Percentiles rank a stretch among this genome's conserved stretches.
Conservation (phyloP, 2,113 vertebrate species). For the Hypomesus transpacificus region DNA sequence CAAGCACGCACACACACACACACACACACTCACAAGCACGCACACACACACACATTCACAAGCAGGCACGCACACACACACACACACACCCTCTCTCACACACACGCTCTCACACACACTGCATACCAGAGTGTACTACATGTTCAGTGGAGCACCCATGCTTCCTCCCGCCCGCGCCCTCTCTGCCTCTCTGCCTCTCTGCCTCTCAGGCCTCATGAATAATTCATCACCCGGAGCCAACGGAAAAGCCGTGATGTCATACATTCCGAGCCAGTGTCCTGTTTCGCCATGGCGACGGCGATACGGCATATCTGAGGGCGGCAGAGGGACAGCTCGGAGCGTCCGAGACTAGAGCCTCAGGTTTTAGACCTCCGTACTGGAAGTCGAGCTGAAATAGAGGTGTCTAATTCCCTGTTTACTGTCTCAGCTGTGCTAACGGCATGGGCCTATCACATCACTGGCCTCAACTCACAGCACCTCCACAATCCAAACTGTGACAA, state of each 20-base stretch:
- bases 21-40: no score
- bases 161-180: constrained; percentile 28
- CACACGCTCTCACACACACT: background rate
- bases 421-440: background rate
- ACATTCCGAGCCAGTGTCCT: constrained; percentile 60
- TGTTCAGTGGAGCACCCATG: constrained; percentile 49
- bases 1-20: no score
- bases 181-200: background rate
- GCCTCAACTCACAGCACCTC: no score
- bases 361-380: constrained; percentile 13
- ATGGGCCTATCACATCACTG: no score
- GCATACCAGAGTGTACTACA: constrained; percentile 48
- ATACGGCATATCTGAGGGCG: constrained; percentile 32
- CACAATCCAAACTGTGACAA: no score
- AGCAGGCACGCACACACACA: no score
- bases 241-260: constrained; percentile 67
- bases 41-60: no score
- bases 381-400: constrained; percentile 36
- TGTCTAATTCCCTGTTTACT: constrained; percentile 16
- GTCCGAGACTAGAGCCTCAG: constrained; percentile 16
- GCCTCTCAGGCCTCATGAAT: constrained; percentile 53
- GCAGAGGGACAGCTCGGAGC: constrained; percentile 26
- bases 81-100: no score
- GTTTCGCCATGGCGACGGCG: constrained; percentile 46
- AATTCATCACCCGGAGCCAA: constrained; percentile 48